These are phyloP conservation scores for Corella eumyota DNA, from an alignment of 23 tunicate species.

Conservation along the genomic window DNA sequence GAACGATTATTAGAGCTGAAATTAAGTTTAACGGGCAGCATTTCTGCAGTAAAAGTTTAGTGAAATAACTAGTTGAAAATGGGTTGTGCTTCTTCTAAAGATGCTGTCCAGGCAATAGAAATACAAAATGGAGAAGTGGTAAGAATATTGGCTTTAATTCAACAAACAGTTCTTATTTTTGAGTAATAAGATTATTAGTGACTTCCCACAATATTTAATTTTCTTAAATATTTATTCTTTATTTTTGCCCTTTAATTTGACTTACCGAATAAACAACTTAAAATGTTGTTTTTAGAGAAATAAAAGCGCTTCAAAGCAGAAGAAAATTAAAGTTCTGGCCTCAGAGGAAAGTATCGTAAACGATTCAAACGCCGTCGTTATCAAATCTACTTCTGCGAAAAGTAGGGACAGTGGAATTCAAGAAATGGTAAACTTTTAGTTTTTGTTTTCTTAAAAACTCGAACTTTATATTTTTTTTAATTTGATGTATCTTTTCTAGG, in stretches of 20 bases:
- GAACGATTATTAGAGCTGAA: too few relatives aligned
- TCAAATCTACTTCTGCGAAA: slow-evolving; percentile 77
- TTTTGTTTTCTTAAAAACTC: background rate
- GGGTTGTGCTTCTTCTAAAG: slow-evolving; percentile 83
- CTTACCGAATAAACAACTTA: too few relatives aligned
- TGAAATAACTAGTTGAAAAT: slow-evolving; percentile 13
- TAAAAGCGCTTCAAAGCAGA: slow-evolving; percentile 18
- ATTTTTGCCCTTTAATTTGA: too few relatives aligned
- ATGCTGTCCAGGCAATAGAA: slow-evolving; percentile 58
- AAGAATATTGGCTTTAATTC: too few relatives aligned
- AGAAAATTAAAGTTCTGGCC: slow-evolving; percentile 51
- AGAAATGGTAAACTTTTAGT: slow-evolving; percentile 41
- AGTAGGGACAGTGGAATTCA: slow-evolving; percentile 91
- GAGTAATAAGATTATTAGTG: too few relatives aligned
- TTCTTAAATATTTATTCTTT: too few relatives aligned
- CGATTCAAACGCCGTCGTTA: slow-evolving; percentile 38
- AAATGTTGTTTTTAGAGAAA: slow-evolving; percentile 27
- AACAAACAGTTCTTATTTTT: too few relatives aligned
- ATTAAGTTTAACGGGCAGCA: too few relatives aligned
- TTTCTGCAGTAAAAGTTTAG: too few relatives aligned
- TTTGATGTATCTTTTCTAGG: slow-evolving; percentile 4
- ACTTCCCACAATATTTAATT: too few relatives aligned
- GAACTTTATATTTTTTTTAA: background rate
- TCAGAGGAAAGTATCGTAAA: slow-evolving; percentile 20
- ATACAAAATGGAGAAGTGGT: slow-evolving; percentile 80